Evolutionary conservation across 1,140 invertebrate species (phyloP).

Genomic region (Neodiprion virginianus): DNA sequence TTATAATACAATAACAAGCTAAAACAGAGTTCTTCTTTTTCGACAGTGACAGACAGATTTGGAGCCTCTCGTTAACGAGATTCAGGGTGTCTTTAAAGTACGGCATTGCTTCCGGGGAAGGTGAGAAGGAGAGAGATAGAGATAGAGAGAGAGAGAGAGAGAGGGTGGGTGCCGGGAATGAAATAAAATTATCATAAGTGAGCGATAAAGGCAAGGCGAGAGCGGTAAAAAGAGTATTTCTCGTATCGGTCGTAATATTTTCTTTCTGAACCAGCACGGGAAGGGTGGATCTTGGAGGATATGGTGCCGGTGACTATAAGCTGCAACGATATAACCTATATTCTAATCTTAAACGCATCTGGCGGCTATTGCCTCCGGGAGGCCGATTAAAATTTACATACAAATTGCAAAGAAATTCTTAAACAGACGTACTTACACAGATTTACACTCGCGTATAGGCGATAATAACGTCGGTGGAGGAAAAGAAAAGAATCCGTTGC

Average conservation of each 20-base stretch:
- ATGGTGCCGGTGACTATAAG: constrained; percentile 11
- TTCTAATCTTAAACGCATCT: constrained; percentile 43
- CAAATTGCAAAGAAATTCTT: constrained; percentile 36
- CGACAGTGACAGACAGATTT: no score
- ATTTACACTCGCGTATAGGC: no score
- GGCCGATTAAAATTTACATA: constrained; percentile 51
- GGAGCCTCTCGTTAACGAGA: not conserved
- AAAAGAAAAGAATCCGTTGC: no score
- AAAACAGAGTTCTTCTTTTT: no score
- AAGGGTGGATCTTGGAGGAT: not conserved
- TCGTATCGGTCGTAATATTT: constrained; percentile 2
- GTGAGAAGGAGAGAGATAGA: not conserved
- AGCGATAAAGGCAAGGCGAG: not conserved
- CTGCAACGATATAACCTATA: constrained; percentile 43
- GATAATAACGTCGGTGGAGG: no score
- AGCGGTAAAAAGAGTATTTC: constrained; percentile 1
- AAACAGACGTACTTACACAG: no score
- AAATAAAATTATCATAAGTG: constrained; percentile 4
- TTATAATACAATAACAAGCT: no score
- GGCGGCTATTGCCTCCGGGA: constrained; percentile 47
- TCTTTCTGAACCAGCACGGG: not conserved
- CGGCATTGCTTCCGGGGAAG: not conserved
- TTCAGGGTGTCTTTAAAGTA: constrained; percentile 2
- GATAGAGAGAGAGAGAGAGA: not conserved
- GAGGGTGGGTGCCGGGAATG: not conserved